These are phyloP conservation scores for Phenganax subtilis DNA, from an alignment of 92 coral and sea anemone genomes.

Conservation along the genomic window DNA sequence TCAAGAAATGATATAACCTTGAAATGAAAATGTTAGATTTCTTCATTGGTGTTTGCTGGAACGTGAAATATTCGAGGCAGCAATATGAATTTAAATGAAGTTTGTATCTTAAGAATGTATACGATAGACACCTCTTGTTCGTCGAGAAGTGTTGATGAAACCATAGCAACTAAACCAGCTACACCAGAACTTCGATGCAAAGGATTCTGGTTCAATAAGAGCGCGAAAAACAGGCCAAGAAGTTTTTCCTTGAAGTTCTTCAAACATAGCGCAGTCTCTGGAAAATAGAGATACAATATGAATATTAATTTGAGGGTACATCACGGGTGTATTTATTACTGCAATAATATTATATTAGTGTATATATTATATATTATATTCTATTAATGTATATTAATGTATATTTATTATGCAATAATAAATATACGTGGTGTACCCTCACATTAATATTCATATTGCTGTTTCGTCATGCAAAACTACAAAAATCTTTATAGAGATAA, in stretches of 20 bases:
- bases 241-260: slow-evolving; percentile 19
- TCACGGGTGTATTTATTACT: no score
- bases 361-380: no score
- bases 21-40: not conserved
- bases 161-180: slow-evolving; percentile 36
- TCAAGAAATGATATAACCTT: slow-evolving; percentile 67
- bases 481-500: no score
- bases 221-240: slow-evolving; percentile 28
- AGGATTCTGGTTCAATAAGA: slow-evolving; percentile 18
- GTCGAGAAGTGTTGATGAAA: slow-evolving; percentile 15
- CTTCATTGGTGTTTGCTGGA: not conserved
- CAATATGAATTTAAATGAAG: no score
- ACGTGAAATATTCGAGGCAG: not conserved
- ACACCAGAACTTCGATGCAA: slow-evolving; percentile 36
- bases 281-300: not conserved
- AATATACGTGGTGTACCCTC: no score
- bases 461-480: no score
- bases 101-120: no score
- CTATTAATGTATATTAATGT: no score
- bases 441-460: no score
- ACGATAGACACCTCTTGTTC: slow-evolving; percentile 6
- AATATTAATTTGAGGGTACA: no score
- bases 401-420: no score
- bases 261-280: not conserved
- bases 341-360: no score